Evolutionary conservation across 2,888 invertebrate species (phyloP).

Genomic region (Poecilus cupreus): DNA sequence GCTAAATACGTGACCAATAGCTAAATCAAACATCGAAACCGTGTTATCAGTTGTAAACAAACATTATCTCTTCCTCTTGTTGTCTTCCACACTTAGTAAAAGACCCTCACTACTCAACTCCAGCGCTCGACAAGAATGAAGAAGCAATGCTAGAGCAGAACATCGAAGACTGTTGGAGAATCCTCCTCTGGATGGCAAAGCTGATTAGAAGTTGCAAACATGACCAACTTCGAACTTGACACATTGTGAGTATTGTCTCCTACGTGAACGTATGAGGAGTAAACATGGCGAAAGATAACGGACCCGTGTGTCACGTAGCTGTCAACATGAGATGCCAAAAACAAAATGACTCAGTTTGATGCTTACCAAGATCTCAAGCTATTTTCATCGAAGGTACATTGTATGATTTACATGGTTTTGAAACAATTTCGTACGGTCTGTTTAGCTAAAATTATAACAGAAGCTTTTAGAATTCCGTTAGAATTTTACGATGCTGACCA

Average conservation of each 20-base stretch:
- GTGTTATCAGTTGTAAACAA: slow-evolving; percentile 19
- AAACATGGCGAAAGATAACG: slow-evolving; percentile 35
- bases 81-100: background rate
- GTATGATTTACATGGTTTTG: slow-evolving; percentile 5
- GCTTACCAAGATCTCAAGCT: slow-evolving; percentile 11
- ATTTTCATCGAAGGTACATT: slow-evolving; percentile 30
- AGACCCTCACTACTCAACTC: background rate
- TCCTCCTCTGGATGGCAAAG: background rate
- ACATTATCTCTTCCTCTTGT: background rate
- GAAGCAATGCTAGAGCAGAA: background rate
- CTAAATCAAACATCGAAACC: slow-evolving; percentile 33
- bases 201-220: slow-evolving; percentile 21
- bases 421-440: slow-evolving; percentile 13
- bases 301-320: background rate
- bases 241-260: slow-evolving; percentile 1
- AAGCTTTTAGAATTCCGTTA: background rate
- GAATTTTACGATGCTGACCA: background rate
- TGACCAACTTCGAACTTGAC: slow-evolving; percentile 31
- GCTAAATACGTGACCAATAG: slow-evolving; percentile 35
- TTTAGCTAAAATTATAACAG: slow-evolving; percentile 10
- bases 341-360: slow-evolving; percentile 19
- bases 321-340: slow-evolving; percentile 30
- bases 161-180: background rate
- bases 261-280: background rate
- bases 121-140: background rate